Evolutionary conservation across 2,113 vertebrate species (phyloP), one percentile per base, ranked within the genome.

Genomic region (Hippocampus guttulatus): DNA sequence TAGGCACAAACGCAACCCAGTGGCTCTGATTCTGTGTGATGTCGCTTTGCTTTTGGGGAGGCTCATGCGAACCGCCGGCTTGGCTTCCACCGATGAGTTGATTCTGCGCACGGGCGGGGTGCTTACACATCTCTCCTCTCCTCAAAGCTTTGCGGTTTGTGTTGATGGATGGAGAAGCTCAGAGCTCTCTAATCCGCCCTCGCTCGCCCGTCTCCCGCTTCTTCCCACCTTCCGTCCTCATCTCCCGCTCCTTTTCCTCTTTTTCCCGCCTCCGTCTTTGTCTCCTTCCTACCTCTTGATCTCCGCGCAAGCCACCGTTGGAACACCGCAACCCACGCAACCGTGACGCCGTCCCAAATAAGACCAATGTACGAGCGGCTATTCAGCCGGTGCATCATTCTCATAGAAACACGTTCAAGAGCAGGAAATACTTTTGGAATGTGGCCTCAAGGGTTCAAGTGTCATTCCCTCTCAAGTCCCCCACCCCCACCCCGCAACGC

Each of bases 91-190:
- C 80, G 81, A 75, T 76, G 69, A 78, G 81, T 80, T 72, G 79
- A 88, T 85, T 77, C 71, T 74, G 79, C 74, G 55, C 68, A 62
- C 43, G 67, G 47, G 66, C 63, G 70, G 67, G 76, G 72, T 75
- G 79, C 80, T 77, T 75, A 73, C 79, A 79, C 75, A 80, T 88
- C 73, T 82, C 74, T 43, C 79, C 74, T 69, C 81, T 75, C 84
- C 70, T 76, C 82, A 83, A 86, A 87, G 85, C 84, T 75, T 77
- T 73, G 66, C 83, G 84, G 76, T 84, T 88, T 89, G 85, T 84
- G 83, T 81, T 87, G 84, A 86, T 84, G 87, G 85, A 83, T 85
- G 81, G 83, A 81, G 74, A 61, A 79, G 80, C 87, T 83, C 80
- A 66, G 72, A 71, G 75, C 77, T 82, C 72, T 79, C 75, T 84